Percentiles rank a stretch among this genome's conserved stretches.
Evolutionary conservation across 2,113 vertebrate genomes (phyloP).

Genomic region (Eulacestoma nigropectus): DNA sequence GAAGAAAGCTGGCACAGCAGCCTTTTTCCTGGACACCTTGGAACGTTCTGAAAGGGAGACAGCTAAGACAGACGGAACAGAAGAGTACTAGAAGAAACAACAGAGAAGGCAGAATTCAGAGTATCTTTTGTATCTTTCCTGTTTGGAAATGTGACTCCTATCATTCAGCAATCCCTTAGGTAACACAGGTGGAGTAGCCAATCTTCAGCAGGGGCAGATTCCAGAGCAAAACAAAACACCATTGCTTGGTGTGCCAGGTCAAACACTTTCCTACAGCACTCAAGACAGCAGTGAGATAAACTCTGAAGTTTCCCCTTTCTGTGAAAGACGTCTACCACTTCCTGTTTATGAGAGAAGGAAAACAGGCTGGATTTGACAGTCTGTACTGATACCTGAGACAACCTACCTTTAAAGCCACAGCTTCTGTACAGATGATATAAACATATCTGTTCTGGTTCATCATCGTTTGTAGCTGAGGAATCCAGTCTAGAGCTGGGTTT

Average conservation of each 20-base stretch:
- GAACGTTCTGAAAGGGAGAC: background rate
- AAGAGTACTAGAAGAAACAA: background rate
- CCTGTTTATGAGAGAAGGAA: background rate
- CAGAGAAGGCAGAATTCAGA: background rate
- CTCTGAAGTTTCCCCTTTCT: background rate
- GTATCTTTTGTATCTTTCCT: background rate
- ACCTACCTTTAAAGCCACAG: conserved; percentile 87
- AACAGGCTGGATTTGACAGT: background rate
- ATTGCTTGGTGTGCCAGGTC: background rate
- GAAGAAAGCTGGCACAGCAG: background rate
- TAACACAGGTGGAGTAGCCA: background rate
- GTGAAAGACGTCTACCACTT: background rate
- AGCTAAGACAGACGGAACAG: background rate
- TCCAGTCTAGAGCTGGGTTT: conserved; percentile 1
- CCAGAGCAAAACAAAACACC: background rate
- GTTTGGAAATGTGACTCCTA: background rate
- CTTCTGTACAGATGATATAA: conserved; percentile 77
- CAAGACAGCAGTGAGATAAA: background rate
- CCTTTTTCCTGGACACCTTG: background rate
- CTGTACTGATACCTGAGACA: background rate
- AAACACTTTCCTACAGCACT: background rate
- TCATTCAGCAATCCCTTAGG: background rate
- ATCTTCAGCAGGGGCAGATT: background rate
- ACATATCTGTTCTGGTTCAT: conserved; percentile 82
- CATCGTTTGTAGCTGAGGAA: background rate